A percentile compares a stretch with the other conserved stretches of the same genome.
Conservation (phyloP, 64 coral and sea anemone genomes). For the Pachyseris speciosa region DNA sequence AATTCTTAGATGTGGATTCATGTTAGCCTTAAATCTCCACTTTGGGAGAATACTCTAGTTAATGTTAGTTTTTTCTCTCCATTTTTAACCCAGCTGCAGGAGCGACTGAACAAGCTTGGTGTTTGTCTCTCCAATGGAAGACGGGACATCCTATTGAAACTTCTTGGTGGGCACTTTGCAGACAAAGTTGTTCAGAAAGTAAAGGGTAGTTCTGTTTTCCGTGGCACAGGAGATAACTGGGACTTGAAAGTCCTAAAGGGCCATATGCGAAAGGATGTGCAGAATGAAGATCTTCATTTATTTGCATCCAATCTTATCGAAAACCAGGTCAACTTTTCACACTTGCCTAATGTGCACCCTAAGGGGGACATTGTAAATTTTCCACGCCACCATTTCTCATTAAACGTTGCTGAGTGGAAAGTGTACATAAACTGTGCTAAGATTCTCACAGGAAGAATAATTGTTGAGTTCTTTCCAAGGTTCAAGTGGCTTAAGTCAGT, state of each 20-base stretch:
- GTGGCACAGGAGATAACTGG: too few species aligned
- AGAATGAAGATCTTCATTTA: conserved; percentile 63
- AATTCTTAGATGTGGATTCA: too few species aligned
- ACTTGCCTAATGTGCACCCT: conserved; percentile 59
- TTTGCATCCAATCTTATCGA: conserved; percentile 76
- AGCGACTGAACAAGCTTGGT: too few species aligned
- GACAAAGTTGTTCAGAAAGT: conserved; percentile 40
- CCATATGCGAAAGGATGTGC: conserved; percentile 67
- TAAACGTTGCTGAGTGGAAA: conserved; percentile 27
- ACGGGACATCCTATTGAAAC: conserved; percentile 36
- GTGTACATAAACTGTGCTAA: conserved; percentile 14
- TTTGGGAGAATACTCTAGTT: too few species aligned
- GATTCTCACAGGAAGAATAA: conserved; percentile 32
- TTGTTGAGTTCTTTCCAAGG: conserved; percentile 43
- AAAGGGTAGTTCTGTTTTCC: conserved; percentile 36
- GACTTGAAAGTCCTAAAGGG: conserved; percentile 55
- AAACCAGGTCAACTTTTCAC: conserved; percentile 62
- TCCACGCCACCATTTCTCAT: conserved; percentile 13
- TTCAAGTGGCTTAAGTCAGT: conserved; percentile 61
- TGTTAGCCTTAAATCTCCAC: too few species aligned
- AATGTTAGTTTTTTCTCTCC: too few species aligned
- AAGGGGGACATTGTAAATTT: conserved; percentile 45
- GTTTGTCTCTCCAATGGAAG: conserved; percentile 58
- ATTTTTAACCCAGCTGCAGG: too few species aligned
- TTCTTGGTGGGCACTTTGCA: conserved; percentile 65